phyloP scores from a whole-genome alignment of 2,888 invertebrate species.

The Apamea anceps region DNA sequence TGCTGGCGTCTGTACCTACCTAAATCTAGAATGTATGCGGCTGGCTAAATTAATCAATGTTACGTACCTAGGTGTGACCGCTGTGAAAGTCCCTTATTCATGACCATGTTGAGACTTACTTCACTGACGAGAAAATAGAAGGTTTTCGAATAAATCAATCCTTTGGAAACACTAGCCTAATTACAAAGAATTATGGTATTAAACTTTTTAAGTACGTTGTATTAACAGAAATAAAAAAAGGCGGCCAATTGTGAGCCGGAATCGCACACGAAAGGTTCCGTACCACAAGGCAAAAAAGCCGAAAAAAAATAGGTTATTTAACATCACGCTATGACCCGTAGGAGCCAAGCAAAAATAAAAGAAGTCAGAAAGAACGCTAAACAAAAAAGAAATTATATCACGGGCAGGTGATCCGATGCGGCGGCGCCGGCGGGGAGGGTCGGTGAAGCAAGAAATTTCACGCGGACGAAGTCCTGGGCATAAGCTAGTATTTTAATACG shows the following conservation, averaged over 20 bases:
- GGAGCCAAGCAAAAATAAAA: no score
- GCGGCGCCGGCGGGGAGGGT: no score
- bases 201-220: neutral
- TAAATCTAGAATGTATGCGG: neutral
- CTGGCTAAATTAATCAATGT: constrained; percentile 18
- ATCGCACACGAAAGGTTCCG: neutral
- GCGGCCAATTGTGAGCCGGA: neutral
- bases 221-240: neutral
- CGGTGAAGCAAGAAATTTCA: no score
- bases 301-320: no score
- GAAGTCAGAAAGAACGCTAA: no score
- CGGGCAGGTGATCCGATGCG: no score
- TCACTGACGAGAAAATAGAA: neutral
- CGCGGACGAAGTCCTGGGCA: no score
- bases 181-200: neutral
- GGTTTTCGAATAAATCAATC: neutral
- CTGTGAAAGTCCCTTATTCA: constrained; percentile 10
- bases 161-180: neutral
- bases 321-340: no score
- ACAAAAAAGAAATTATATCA: no score
- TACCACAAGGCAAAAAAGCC: neutral
- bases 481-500: no score
- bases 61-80: neutral
- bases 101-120: constrained; percentile 2
- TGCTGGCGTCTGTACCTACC: no score